Base-by-base conservation (phyloP, 2,797 vertebrate genomes). In the Petrocephalus schoutedeni region DNA sequence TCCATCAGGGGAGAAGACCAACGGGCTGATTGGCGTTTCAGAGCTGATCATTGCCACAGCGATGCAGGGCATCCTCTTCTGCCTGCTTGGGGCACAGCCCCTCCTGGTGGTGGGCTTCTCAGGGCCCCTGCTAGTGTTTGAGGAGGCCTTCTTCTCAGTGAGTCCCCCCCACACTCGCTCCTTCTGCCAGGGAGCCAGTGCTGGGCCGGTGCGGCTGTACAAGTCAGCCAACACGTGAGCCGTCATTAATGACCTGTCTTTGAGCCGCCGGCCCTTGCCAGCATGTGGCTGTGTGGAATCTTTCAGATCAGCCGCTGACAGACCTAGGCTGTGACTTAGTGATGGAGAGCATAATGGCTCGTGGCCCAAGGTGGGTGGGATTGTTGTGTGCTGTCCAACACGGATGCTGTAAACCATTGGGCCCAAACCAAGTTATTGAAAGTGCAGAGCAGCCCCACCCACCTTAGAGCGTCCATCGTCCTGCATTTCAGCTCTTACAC, bases 21-120 rank as follows among this genome's bases (percentile, higher is more conserved):
- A 96, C 0, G 96, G 97, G 21, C 95, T 99, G 91, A 99, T 99
- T 0, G 98, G 98, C 0, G 98, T 99, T 23, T 99, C 98, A 0
- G 98, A 99, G 96, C 95, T 99, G 87, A 99, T 99, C 86, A 95
- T 99, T 92, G 96, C 97, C 41, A 99, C 98, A 0, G 94, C 97
- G 0, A 89, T 98, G 57, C 98, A 99, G 94, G 98, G 98, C 0
- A 92, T 98, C 4, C 0, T 98, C 89, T 99, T 99, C 94, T 97
- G 97, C 88, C 90, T 99, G 89, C 93, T 99, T 23, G 98, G 98
- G 0, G 98, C 98, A 0, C 98, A 99, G 92, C 98, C 98, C 0
- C 94, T 99, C 83, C 96, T 99, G 14, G 49, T 99, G 21, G 96
- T 99, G 0, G 98, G 98, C 86, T 99, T 99, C 93, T 99, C 98